Percentiles rank a stretch among this genome's conserved stretches.
Evolutionary conservation across 2,888 invertebrate species (phyloP).

Genomic region (Melieria omissa): DNA sequence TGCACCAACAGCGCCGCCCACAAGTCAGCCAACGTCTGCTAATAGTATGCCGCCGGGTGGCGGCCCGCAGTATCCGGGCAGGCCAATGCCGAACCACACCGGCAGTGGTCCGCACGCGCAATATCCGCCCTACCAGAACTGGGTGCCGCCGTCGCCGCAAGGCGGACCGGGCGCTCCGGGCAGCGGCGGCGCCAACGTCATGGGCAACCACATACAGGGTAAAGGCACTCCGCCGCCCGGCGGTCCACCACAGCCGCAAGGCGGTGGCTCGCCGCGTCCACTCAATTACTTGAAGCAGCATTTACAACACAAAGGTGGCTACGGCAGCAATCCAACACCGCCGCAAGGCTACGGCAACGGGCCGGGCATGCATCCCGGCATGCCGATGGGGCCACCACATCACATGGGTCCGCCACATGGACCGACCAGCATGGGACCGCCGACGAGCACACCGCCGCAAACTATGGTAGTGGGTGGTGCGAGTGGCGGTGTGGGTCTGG

Average conservation of each 20-base stretch:
- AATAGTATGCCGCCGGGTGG: conserved; percentile 65
- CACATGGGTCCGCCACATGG: conserved; percentile 71
- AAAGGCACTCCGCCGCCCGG: conserved; percentile 66
- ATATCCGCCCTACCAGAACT: conserved; percentile 66
- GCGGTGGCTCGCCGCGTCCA: conserved; percentile 69
- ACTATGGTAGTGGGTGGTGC: conserved; percentile 50
- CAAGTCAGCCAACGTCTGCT: conserved; percentile 64
- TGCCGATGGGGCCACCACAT: conserved; percentile 71
- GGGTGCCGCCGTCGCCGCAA: conserved; percentile 64
- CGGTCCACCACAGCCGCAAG: conserved; percentile 61
- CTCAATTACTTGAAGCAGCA: conserved; percentile 78
- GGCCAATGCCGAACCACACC: conserved; percentile 71
- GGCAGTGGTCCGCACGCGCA: conserved; percentile 66
- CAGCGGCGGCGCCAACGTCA: conserved; percentile 48
- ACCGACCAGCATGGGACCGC: conserved; percentile 76
- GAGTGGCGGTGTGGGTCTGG: conserved; percentile 30
- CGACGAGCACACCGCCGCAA: conserved; percentile 69
- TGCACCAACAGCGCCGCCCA: conserved; percentile 69
- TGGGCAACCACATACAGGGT: conserved; percentile 66
- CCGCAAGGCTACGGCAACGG: conserved; percentile 70
- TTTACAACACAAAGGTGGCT: conserved; percentile 76
- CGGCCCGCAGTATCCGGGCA: conserved; percentile 69
- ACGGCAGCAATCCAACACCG: conserved; percentile 62
- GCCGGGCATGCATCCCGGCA: conserved; percentile 69
- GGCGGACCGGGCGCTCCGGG: conserved; percentile 53